Evolutionary conservation across 2,888 invertebrate genomes (phyloP).

Genomic region (Sphaeridia pumilis): DNA sequence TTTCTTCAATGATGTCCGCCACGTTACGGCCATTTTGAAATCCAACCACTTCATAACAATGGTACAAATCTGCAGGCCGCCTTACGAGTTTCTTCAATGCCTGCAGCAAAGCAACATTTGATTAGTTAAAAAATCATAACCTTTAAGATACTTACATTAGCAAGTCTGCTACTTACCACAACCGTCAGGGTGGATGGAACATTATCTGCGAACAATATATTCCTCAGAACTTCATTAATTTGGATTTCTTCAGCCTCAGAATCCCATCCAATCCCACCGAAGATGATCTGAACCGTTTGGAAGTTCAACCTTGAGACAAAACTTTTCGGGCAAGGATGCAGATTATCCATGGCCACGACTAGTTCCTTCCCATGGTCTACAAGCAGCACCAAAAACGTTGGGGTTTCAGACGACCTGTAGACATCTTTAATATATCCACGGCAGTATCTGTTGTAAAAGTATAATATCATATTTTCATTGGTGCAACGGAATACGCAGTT

Average conservation of each 20-base stretch:
- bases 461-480: not conserved
- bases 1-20: too few species aligned
- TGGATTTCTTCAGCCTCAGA: not conserved
- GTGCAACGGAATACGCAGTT: not conserved
- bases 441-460: conserved; percentile 5
- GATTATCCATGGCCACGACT: not conserved
- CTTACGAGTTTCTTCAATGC: too few species aligned
- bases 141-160: too few species aligned
- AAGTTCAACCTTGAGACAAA: conserved; percentile 5
- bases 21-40: too few species aligned
- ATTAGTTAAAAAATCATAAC: too few species aligned
- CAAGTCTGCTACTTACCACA: conserved; percentile 9
- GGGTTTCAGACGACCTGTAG: too few species aligned
- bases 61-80: too few species aligned
- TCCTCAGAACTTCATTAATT: not conserved
- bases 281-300: not conserved
- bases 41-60: too few species aligned
- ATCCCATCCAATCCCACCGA: not conserved
- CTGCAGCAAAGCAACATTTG: too few species aligned
- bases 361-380: conserved; percentile 5
- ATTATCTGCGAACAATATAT: conserved; percentile 4
- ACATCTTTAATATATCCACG: conserved; percentile 3
- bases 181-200: not conserved
- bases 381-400: conserved; percentile 4
- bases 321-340: conserved; percentile 6